A percentile compares a stretch with the other conserved stretches of the same genome.
These are phyloP conservation scores for Acrocephalus arundinaceus DNA, from an alignment of 2,113 vertebrate species.

Conservation along the genomic window DNA sequence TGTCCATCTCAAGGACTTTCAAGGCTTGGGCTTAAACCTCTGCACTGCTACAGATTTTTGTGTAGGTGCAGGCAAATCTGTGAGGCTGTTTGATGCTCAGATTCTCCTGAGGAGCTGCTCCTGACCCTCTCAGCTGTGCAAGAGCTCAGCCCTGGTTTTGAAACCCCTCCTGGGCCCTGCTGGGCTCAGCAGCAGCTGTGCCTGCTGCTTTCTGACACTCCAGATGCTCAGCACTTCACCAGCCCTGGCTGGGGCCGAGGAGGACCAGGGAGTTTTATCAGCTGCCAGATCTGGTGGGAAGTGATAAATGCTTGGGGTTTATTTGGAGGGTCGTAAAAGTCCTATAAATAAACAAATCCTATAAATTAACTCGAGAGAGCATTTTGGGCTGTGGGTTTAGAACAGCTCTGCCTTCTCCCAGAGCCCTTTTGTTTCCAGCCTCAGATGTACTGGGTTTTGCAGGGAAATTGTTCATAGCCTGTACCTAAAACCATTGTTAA, in stretches of 20 bases:
- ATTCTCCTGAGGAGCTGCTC: background rate
- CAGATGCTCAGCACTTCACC: background rate
- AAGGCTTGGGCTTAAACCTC: background rate
- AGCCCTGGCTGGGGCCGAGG: accelerated
- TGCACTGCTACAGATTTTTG: background rate
- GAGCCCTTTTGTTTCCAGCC: background rate
- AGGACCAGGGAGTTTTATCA: background rate
- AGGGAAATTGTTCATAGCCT: background rate
- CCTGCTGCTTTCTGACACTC: background rate
- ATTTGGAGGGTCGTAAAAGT: background rate
- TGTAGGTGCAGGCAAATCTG: background rate
- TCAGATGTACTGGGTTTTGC: background rate
- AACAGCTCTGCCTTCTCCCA: background rate
- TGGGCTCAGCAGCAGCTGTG: background rate
- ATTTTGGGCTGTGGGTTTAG: background rate
- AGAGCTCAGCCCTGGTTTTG: accelerated
- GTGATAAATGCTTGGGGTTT: background rate
- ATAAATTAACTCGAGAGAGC: background rate
- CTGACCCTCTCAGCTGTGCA: background rate
- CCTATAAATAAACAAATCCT: background rate
- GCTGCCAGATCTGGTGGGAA: background rate
- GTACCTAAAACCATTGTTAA: background rate
- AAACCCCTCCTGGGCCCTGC: background rate
- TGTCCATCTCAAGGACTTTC: background rate
- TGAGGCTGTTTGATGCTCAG: accelerated